phyloP scores from a whole-genome alignment of 1,140 invertebrate genomes.

The Micrasema longulum region DNA sequence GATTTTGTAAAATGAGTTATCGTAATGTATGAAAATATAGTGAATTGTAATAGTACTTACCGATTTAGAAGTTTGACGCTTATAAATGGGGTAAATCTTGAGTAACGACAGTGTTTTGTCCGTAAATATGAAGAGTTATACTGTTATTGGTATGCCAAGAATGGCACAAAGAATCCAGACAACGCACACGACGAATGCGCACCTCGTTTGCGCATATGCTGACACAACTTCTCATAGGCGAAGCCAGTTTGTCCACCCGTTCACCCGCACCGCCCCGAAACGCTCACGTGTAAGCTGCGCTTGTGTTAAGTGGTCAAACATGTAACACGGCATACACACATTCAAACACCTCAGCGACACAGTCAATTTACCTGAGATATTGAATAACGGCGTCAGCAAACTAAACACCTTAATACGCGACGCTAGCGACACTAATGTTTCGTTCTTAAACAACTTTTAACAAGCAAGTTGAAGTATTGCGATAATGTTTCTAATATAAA shows the following conservation, averaged over 20 bases:
- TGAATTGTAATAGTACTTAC: conserved; percentile 73
- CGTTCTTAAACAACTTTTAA: background rate
- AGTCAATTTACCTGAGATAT: conserved; percentile 26
- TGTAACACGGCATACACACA: conserved; percentile 44
- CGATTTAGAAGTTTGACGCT: conserved; percentile 72
- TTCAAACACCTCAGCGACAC: conserved; percentile 33
- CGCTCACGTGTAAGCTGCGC: conserved; percentile 53
- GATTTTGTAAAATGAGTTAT: conserved; percentile 68
- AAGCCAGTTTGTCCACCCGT: conserved; percentile 57
- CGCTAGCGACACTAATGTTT: background rate
- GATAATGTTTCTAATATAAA: background rate
- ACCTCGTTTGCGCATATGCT: conserved; percentile 83
- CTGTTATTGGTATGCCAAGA: conserved; percentile 92
- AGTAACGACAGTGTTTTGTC: conserved; percentile 45
- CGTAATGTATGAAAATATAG: conserved; percentile 70
- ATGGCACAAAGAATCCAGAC: conserved; percentile 95
- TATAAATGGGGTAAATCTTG: conserved; percentile 37
- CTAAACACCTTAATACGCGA: conserved; percentile 28
- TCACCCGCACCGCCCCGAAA: conserved; percentile 59
- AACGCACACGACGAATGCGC: conserved; percentile 88
- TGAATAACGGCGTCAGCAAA: conserved; percentile 31
- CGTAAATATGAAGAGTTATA: conserved; percentile 81
- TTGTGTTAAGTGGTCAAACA: conserved; percentile 45
- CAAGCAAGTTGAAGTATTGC: background rate
- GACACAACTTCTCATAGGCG: conserved; percentile 76